These are phyloP conservation scores for Eupithecia subumbrata DNA, from an alignment of 2,888 invertebrate species.

Conservation along the genomic window DNA sequence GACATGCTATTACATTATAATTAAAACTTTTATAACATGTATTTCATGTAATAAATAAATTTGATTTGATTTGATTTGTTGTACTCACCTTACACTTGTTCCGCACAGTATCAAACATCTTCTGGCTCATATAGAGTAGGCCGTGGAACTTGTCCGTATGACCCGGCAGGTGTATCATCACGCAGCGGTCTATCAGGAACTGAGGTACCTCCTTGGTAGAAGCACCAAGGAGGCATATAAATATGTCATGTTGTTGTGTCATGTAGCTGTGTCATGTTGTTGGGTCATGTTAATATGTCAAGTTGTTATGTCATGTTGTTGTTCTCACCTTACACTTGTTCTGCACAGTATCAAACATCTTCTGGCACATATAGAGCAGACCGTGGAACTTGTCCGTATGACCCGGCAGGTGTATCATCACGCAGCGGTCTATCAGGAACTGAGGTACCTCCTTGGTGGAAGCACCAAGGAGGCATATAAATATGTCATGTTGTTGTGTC, in stretches of 20 bases:
- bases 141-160: constrained; percentile 94
- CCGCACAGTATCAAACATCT: constrained; percentile 92
- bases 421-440: constrained; percentile 89
- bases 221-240: constrained; percentile 85
- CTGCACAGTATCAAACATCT: constrained; percentile 92
- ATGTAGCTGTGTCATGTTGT: too few species aligned
- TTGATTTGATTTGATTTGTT: too few species aligned
- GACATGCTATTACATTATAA: too few species aligned
- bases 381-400: constrained; percentile 94
- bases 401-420: constrained; percentile 91
- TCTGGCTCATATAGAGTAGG: constrained; percentile 95
- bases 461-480: constrained; percentile 85
- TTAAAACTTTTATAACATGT: too few species aligned
- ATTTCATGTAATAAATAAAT: too few species aligned
- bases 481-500: too few species aligned
- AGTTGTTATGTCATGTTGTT: too few species aligned
- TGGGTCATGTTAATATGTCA: too few species aligned
- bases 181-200: constrained; percentile 89
- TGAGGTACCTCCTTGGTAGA: constrained; percentile 89
- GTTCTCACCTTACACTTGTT: constrained; percentile 88
- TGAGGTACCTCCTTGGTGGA: constrained; percentile 89
- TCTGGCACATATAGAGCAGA: constrained; percentile 87
- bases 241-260: too few species aligned
- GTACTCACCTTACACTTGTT: constrained; percentile 88
- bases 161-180: constrained; percentile 91